A percentile compares a stretch with the other conserved stretches of the same genome.
Conservation (phyloP, 2,113 vertebrate species). For the Maccullochella peelii region DNA sequence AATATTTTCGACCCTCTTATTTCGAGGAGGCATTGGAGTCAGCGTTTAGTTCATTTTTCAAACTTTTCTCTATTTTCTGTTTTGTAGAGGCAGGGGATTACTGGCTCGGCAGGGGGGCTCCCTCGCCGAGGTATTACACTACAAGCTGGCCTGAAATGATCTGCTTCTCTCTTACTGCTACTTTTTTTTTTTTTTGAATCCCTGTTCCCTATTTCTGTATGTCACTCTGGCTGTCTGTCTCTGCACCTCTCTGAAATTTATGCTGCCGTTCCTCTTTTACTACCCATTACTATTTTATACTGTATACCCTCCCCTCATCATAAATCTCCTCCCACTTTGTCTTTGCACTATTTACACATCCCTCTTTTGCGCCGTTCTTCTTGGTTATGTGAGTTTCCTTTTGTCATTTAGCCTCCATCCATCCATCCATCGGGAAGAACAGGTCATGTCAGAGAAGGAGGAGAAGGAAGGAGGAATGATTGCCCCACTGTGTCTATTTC, state of each 20-base stretch:
- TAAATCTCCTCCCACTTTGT: constrained; percentile 46
- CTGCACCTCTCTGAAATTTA: constrained; percentile 45
- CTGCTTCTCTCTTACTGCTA: constrained; percentile 43
- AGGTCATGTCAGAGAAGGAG: neutral
- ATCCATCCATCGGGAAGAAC: neutral
- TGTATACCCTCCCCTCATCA: constrained; percentile 37
- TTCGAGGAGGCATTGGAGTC: constrained; percentile 64
- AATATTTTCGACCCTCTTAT: constrained; percentile 56
- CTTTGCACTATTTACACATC: constrained; percentile 17
- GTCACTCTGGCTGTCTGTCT: constrained; percentile 50
- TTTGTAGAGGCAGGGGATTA: constrained; percentile 73
- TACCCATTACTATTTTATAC: constrained; percentile 49
- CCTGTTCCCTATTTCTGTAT: constrained; percentile 20
- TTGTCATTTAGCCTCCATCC: constrained; percentile 3
- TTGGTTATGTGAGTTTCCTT: neutral
- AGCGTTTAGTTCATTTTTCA: constrained; percentile 69
- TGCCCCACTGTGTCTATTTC: constrained; percentile 40
- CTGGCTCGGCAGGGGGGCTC: constrained; percentile 59
- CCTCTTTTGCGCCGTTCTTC: neutral
- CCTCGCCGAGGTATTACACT: constrained; percentile 54
- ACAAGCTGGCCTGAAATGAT: constrained; percentile 69
- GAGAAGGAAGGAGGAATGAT: constrained; percentile 17
- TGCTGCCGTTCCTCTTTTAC: constrained; percentile 60
- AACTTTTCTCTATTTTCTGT: constrained; percentile 67
- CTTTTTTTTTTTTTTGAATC: constrained; percentile 38